Evolutionary conservation across 2,113 vertebrate species (phyloP).

Genomic region (Hyaena hyaena): DNA sequence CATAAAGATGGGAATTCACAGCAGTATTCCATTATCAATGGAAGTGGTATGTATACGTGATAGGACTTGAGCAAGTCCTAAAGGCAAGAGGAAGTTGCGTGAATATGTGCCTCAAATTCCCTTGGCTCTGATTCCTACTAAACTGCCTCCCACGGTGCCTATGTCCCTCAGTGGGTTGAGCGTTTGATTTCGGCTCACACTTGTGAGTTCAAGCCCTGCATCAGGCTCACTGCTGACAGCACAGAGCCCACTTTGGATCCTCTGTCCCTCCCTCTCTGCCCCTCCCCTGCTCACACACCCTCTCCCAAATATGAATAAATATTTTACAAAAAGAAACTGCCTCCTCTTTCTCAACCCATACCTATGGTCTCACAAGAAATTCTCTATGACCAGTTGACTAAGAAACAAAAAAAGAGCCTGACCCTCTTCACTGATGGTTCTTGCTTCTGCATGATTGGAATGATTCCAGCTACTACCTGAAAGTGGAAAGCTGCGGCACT

Average conservation of each 20-base stretch:
- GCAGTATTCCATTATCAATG: background rate
- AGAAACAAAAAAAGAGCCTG: background rate
- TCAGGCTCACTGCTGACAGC: too few species aligned
- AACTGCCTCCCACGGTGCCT: background rate
- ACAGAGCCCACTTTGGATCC: too few species aligned
- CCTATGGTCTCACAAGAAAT: background rate
- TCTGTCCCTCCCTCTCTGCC: too few species aligned
- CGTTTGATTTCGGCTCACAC: too few species aligned
- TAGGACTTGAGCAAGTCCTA: background rate
- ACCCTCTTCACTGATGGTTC: background rate
- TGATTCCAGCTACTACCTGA: background rate
- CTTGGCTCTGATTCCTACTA: background rate
- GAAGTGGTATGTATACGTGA: too few species aligned
- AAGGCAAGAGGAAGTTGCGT: background rate
- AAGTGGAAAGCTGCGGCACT: background rate
- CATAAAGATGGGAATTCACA: background rate
- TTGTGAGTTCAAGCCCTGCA: too few species aligned
- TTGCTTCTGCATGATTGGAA: background rate
- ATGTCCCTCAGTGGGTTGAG: too few species aligned
- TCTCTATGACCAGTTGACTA: background rate
- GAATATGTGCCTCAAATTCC: background rate
- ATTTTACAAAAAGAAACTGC: background rate
- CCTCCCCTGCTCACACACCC: too few species aligned
- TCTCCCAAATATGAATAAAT: too few species aligned
- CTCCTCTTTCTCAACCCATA: background rate